A percentile compares a stretch with the other conserved stretches of the same genome.
These are phyloP conservation scores for Steinernema scapterisci DNA, from an alignment of 2,888 invertebrate species.

Conservation along the genomic window DNA sequence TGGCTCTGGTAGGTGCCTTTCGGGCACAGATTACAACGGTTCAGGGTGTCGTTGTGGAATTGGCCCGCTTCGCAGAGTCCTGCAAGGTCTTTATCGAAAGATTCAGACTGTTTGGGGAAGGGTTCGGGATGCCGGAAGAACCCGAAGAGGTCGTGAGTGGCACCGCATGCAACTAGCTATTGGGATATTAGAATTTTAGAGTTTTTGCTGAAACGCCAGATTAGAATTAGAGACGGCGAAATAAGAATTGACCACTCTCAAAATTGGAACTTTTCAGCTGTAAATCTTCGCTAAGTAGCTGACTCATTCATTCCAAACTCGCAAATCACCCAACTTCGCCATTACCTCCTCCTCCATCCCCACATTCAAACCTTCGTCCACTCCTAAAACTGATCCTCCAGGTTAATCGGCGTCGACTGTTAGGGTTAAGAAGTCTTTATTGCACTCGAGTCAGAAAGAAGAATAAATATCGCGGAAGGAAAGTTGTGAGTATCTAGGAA, in stretches of 20 bases:
- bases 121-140: neutral
- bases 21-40: slow-evolving; percentile 42
- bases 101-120: neutral
- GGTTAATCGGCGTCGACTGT: neutral
- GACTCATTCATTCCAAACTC: too few species aligned
- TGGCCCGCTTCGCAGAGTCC: slow-evolving; percentile 47
- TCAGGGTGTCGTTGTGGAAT: slow-evolving; percentile 42
- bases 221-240: too few species aligned
- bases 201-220: too few species aligned
- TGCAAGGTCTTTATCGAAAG: slow-evolving; percentile 22
- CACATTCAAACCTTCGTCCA: too few species aligned
- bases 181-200: too few species aligned
- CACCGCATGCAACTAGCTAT: neutral
- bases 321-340: too few species aligned
- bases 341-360: too few species aligned
- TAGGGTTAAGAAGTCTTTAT: slow-evolving; percentile 28
- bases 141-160: neutral
- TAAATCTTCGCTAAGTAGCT: too few species aligned
- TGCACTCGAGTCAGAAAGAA: neutral
- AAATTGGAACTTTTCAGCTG: too few species aligned
- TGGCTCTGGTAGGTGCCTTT: slow-evolving; percentile 47
- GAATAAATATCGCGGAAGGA: slow-evolving; percentile 16
- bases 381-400: neutral
- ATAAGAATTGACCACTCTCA: too few species aligned
- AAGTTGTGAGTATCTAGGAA: slow-evolving; percentile 27